These are phyloP conservation scores for Deilephila porcellus DNA, from an alignment of 2,888 invertebrate genomes.

Conservation along the genomic window DNA sequence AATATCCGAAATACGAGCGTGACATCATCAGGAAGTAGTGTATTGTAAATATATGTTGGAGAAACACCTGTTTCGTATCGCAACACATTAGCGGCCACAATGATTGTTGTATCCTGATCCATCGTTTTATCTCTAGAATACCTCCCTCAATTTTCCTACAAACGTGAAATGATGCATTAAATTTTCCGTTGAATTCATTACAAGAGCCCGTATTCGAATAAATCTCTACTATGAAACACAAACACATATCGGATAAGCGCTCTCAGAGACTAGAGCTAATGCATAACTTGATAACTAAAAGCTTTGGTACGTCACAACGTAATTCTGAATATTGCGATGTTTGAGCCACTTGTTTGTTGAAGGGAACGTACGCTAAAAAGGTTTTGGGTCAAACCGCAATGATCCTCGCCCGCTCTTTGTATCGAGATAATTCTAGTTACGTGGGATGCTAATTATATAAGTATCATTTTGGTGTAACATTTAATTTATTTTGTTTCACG, in stretches of 20 bases:
- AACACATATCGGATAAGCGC: slow-evolving; percentile 57
- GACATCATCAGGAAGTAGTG: slow-evolving; percentile 22
- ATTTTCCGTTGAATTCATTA: slow-evolving; percentile 39
- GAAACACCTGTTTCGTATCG: slow-evolving; percentile 42
- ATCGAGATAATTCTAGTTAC: slow-evolving; percentile 8
- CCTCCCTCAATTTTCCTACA: slow-evolving; percentile 32
- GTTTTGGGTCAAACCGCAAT: slow-evolving; percentile 22
- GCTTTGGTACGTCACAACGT: slow-evolving; percentile 59
- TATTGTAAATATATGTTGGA: slow-evolving; percentile 7
- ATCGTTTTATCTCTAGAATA: slow-evolving; percentile 38
- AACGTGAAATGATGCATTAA: slow-evolving; percentile 34
- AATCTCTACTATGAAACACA: slow-evolving; percentile 52
- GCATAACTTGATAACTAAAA: slow-evolving; percentile 72
- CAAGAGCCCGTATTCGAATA: slow-evolving; percentile 44
- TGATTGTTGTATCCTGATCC: slow-evolving; percentile 30
- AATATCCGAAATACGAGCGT: slow-evolving; percentile 16
- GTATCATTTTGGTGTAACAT: too few species aligned
- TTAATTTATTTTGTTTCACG: too few species aligned
- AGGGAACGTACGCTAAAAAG: slow-evolving; percentile 11
- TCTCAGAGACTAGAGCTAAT: slow-evolving; percentile 56
- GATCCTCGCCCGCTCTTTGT: slow-evolving; percentile 13
- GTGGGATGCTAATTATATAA: background rate
- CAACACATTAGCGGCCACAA: slow-evolving; percentile 44
- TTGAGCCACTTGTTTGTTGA: slow-evolving; percentile 6
- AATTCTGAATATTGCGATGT: slow-evolving; percentile 27